Percentiles rank a stretch among this genome's conserved stretches.
phyloP scores from a whole-genome alignment of 2,888 invertebrate genomes.

The Sturmia bella region DNA sequence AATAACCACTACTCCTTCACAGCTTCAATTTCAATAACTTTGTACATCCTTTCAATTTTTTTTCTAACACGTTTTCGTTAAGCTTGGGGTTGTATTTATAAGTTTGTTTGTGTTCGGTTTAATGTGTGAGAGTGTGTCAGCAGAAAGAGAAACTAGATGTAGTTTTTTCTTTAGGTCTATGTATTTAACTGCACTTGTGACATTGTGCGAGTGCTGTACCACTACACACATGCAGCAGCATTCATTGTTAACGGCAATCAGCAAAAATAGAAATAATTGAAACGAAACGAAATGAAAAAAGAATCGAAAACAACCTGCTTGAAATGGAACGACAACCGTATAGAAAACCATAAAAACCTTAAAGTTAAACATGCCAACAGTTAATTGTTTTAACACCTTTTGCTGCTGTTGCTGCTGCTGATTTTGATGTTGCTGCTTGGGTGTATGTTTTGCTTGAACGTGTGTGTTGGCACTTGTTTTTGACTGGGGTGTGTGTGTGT shows the following conservation, averaged over 20 bases:
- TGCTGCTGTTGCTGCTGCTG: constrained; percentile 50
- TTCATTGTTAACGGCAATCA: constrained; percentile 53
- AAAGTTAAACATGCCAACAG: constrained; percentile 67
- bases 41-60: constrained; percentile 4
- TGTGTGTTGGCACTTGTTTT: not conserved
- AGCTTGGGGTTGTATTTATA: constrained; percentile 18
- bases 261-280: constrained; percentile 11
- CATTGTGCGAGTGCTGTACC: constrained; percentile 12
- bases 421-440: constrained; percentile 9
- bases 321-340: constrained; percentile 54
- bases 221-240: constrained; percentile 41
- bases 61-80: constrained; percentile 41
- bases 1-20: not conserved
- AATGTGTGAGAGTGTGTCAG: not conserved
- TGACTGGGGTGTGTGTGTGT: not conserved
- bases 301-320: constrained; percentile 25
- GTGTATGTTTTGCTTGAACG: not conserved
- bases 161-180: constrained; percentile 17
- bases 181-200: constrained; percentile 59
- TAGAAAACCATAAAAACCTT: constrained; percentile 65
- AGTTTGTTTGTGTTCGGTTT: not conserved
- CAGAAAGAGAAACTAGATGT: constrained; percentile 3
- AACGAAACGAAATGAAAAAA: not conserved
- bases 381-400: constrained; percentile 70
- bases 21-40: constrained; percentile 7